Conservation (phyloP, 2,113 vertebrate genomes). For the Salvelinus alpinus region DNA sequence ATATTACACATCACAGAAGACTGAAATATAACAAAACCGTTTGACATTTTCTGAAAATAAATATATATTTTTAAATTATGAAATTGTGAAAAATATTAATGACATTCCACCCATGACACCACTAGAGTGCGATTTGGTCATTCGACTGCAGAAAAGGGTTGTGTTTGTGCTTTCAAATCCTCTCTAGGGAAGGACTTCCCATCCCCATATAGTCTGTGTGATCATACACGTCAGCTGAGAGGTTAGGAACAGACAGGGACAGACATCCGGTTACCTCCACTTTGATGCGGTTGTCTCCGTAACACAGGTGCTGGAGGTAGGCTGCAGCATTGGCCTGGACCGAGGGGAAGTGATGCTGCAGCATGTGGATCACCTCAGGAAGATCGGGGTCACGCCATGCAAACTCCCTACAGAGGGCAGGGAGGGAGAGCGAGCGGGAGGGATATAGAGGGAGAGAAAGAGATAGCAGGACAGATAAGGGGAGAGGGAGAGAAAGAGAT, state of each 20-base stretch:
- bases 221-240: background rate
- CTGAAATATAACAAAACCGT: too few species aligned
- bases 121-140: too few species aligned
- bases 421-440: slow-evolving; percentile 16
- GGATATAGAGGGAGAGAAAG: too few species aligned
- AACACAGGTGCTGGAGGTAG: slow-evolving; percentile 89
- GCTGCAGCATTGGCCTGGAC: slow-evolving; percentile 90
- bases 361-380: slow-evolving; percentile 86
- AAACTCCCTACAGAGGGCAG: slow-evolving; percentile 66
- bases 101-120: too few species aligned
- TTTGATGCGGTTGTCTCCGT: slow-evolving; percentile 92
- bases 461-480: background rate
- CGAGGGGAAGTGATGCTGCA: slow-evolving; percentile 86
- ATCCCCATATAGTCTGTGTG: too few species aligned
- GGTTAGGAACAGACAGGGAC: background rate
- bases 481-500: background rate
- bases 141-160: too few species aligned
- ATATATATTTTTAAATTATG: too few species aligned
- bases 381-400: slow-evolving; percentile 94
- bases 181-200: too few species aligned
- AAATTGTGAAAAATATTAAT: too few species aligned
- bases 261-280: slow-evolving; percentile 73
- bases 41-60: too few species aligned
- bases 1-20: too few species aligned
- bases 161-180: too few species aligned